Conservation (phyloP, 2,888 invertebrate species). For the Parnassius apollo region DNA sequence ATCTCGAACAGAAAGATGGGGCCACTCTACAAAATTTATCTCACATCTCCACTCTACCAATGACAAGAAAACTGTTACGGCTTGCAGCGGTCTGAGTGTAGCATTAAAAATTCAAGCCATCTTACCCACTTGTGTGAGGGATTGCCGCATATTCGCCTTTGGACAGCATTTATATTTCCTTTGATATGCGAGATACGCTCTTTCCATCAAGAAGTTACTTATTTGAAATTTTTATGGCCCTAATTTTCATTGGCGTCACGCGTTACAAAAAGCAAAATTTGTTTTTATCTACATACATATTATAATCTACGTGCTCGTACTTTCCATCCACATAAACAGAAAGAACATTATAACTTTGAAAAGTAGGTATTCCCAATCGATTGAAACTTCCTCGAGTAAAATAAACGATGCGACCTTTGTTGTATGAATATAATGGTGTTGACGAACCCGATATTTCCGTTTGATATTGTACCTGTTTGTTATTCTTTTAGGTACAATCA, state of each 20-base stretch:
- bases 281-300: background rate
- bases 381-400: constrained; percentile 44
- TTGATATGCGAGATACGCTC: constrained; percentile 56
- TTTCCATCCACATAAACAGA: background rate
- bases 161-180: constrained; percentile 81
- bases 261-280: constrained; percentile 7
- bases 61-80: constrained; percentile 82
- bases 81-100: constrained; percentile 81
- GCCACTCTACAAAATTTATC: constrained; percentile 82
- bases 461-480: constrained; percentile 60
- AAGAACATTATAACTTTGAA: constrained; percentile 1
- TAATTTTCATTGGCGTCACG: constrained; percentile 13
- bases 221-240: constrained; percentile 20
- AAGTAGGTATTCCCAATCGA: constrained; percentile 34
- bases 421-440: constrained; percentile 63
- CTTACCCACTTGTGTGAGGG: constrained; percentile 82
- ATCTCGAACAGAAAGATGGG: constrained; percentile 80
- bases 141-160: constrained; percentile 78
- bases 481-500: constrained; percentile 52
- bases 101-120: constrained; percentile 79
- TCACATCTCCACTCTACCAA: constrained; percentile 79
- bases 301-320: too few relatives aligned
- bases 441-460: constrained; percentile 71
- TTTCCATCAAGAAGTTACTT: constrained; percentile 22
- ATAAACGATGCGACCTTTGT: constrained; percentile 56